Conservation (phyloP, 1,140 invertebrate species). For the Drosophila sp. region DNA sequence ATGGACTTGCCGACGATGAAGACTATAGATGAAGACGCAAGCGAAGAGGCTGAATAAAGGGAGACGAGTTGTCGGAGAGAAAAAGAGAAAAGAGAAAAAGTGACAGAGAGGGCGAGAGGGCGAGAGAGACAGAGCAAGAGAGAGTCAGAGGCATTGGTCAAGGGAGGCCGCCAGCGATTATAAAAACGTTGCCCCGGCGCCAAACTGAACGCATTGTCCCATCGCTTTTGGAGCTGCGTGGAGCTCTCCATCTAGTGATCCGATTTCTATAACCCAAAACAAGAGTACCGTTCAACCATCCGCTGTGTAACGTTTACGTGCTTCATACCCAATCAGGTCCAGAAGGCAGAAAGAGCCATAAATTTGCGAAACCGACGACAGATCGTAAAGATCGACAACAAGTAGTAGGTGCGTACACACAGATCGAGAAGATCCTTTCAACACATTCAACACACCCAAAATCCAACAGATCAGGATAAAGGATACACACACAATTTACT, state of each 20-base stretch:
- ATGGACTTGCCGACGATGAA: conserved; percentile 18
- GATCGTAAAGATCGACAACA: not conserved
- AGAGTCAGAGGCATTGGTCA: conserved; percentile 5
- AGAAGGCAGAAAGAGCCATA: conserved; percentile 50
- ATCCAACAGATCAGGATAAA: conserved; percentile 28
- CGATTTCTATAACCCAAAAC: conserved; percentile 20
- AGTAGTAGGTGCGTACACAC: conserved; percentile 64
- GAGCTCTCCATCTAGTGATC: conserved; percentile 79
- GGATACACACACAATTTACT: conserved; percentile 12
- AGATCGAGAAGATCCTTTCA: conserved; percentile 3
- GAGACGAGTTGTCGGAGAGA: not conserved
- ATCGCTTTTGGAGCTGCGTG: conserved; percentile 80
- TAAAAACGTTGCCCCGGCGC: conserved; percentile 63
- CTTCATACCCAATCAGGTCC: conserved; percentile 37
- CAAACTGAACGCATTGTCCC: conserved; percentile 78
- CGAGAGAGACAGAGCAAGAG: conserved; percentile 1
- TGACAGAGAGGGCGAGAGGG: not conserved
- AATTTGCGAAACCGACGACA: conserved; percentile 46
- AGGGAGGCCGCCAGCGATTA: conserved; percentile 53
- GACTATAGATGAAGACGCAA: conserved; percentile 7
- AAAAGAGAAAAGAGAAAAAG: not conserved
- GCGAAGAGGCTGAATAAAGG: not conserved
- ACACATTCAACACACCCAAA: not conserved
- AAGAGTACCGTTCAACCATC: conserved; percentile 25
- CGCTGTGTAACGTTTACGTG: conserved; percentile 52